Evolutionary conservation across 2,797 vertebrate species (phyloP), one percentile per base, ranked within the genome.

Genomic region (Coregonus sp.): DNA sequence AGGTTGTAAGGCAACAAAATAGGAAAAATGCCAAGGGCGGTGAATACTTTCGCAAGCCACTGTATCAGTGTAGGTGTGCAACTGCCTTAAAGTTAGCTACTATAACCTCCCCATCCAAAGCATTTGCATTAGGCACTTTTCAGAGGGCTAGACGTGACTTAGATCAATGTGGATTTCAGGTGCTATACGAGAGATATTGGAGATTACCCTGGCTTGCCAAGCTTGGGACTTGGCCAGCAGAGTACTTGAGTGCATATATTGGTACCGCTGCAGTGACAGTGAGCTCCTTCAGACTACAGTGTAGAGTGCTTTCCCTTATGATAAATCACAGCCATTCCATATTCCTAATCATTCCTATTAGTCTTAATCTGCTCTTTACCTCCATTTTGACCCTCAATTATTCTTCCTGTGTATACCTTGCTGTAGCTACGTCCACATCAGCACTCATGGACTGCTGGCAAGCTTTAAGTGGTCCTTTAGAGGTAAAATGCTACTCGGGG

Each of bases 141-240:
- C 25, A 72, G 50, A 54, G 70, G 31, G 47, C 25, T 7, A 73
- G 47, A 47, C 6, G 14, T 52, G 47, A 51, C 40, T 51, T 33
- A 61, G 72, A 73, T 73, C 72, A 61, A 73, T 73, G 29, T 5
- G 35, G n/a, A 73, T 73, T 37, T 35, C n/a, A 73, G 72, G 33
- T 54, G 35, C n/a, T n/a, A 74, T 33, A 29, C 5, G 12, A 31
- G 35, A 63, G 33, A 74, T 50, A 16, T 65, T 50, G 37, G 37
- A 74, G 73, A 74, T 74, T 65, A 12, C 37, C 12, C 59, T 37
- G 35, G 72, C 35, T 63, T 61, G 56, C 33, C 72, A 29, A 11
- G 11, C 61, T 56, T 85, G 86, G 82, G 74, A 11, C 0, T 0
- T 73, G 77, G 89, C 88, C 88, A 87, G 76, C 20, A 1, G 69